A percentile compares a stretch with the other conserved stretches of the same genome.
These are phyloP conservation scores for Hipparchia semele DNA, from an alignment of 2,888 invertebrate species.

Conservation along the genomic window DNA sequence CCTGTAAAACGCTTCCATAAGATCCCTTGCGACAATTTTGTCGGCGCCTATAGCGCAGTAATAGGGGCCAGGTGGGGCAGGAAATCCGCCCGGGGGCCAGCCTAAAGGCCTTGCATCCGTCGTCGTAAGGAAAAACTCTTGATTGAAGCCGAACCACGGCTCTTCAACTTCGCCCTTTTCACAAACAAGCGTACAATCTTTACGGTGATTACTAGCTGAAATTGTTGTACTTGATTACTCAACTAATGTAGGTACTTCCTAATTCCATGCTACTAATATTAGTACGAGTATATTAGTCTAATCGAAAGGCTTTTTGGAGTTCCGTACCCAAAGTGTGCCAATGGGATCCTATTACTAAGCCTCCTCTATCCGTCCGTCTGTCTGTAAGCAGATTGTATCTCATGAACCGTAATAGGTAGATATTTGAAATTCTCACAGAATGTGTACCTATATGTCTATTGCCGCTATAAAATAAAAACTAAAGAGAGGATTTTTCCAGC, in stretches of 20 bases:
- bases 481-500: too few relatives aligned
- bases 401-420: too few relatives aligned
- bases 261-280: too few relatives aligned
- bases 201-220: slow-evolving; percentile 66
- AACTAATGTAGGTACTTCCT: background rate
- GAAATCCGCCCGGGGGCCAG: slow-evolving; percentile 88
- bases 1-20: slow-evolving; percentile 90
- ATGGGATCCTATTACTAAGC: too few relatives aligned
- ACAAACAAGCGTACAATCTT: slow-evolving; percentile 75
- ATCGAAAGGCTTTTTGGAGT: too few relatives aligned
- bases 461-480: too few relatives aligned
- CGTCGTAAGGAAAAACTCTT: slow-evolving; percentile 78
- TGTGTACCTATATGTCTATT: too few relatives aligned
- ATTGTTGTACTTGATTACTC: background rate
- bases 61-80: slow-evolving; percentile 89
- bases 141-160: slow-evolving; percentile 90
- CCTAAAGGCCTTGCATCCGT: slow-evolving; percentile 85
- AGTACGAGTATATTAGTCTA: too few relatives aligned
- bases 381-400: too few relatives aligned
- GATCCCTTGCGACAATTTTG: slow-evolving; percentile 90
- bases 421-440: too few relatives aligned
- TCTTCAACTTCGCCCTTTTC: slow-evolving; percentile 83
- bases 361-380: too few relatives aligned
- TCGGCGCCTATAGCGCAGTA: slow-evolving; percentile 93
- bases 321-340: too few relatives aligned